A percentile compares a stretch with the other conserved stretches of the same genome.
phyloP scores from a whole-genome alignment of 1,140 invertebrate species.

The Agrypnia vestita region DNA sequence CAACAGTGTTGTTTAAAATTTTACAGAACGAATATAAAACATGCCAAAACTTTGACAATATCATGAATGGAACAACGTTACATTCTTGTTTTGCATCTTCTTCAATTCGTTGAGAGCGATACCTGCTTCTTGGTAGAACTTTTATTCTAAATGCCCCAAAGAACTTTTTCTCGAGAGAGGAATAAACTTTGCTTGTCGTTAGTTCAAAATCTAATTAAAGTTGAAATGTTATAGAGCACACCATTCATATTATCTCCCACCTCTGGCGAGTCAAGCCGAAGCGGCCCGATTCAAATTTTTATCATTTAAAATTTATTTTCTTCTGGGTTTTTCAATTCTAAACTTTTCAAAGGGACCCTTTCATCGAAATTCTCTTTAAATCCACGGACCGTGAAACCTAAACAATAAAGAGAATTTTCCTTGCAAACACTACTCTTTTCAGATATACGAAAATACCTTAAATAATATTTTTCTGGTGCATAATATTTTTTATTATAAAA shows the following conservation, averaged over 20 bases:
- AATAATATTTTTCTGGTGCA: no score
- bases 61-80: slow-evolving; percentile 37
- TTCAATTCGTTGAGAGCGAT: slow-evolving; percentile 39
- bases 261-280: slow-evolving; percentile 18
- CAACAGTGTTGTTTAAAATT: slow-evolving; percentile 47
- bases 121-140: slow-evolving; percentile 33
- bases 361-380: slow-evolving; percentile 2
- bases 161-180: slow-evolving; percentile 46
- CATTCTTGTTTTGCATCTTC: slow-evolving; percentile 49
- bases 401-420: slow-evolving; percentile 25
- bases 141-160: slow-evolving; percentile 38
- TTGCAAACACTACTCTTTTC: not conserved
- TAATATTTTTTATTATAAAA: no score
- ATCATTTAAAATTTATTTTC: slow-evolving; percentile 46
- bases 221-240: slow-evolving; percentile 50
- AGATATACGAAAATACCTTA: slow-evolving; percentile 41
- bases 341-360: slow-evolving; percentile 27
- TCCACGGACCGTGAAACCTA: not conserved
- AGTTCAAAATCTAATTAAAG: slow-evolving; percentile 56
- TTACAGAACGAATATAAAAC: slow-evolving; percentile 39
- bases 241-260: slow-evolving; percentile 47
- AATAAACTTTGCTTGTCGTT: slow-evolving; percentile 52
- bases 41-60: slow-evolving; percentile 48
- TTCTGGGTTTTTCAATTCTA: slow-evolving; percentile 35
- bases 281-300: slow-evolving; percentile 11